Base-by-base conservation (phyloP, 2,113 vertebrate genomes). In the Machaerirhynchus nigripectus region DNA sequence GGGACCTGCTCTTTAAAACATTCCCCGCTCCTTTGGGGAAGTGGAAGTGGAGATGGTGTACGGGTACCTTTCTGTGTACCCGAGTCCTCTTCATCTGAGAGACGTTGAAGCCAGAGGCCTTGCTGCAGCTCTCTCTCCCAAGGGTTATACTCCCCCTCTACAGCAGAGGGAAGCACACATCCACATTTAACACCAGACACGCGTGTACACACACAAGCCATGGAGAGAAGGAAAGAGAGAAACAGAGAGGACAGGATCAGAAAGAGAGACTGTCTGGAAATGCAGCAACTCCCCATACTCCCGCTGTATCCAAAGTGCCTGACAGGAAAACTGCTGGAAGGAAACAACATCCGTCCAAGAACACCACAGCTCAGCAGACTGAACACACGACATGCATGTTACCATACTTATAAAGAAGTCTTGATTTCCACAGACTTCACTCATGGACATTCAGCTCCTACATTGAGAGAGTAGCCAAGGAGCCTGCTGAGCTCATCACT, bases 111-210 rank as follows among this genome's bases (percentile, higher is more conserved):
- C 99, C 98, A 99, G 88, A 98, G 98, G 97, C 98, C 98, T 97
- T 99, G 98, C 97, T 98, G 98, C 95, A 99, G 98, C 96, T 99
- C 99, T 97, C 91, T 99, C 95, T 99, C 98, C 99, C 98, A 98
- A 87, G 99, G 99, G 96, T 98, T 99, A 98, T 99, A 99, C 98
- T 99, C 99, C 65, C 99, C 99, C 98, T 99, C 99, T 99, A 98
- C 97, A 98, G 98, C 97, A 98, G 98, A 98, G 98, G 98, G 98
- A 98, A 97, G 97, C 98, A 98, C 75, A 98, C 89, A 96, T 88
- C 98, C 97, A 96, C 39, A 95, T 82, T 95, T 63, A 89, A 94
- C 97, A 95, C 71, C 96, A 97, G 97, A 90, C 95, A 86, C 65
- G 31, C 86, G 1, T 8, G 30, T 82, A 84, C 91, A 85, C 81